Evolutionary conservation across 1,140 invertebrate species (phyloP), one percentile per base, ranked within the genome.

Genomic region (Brachionus asplanchnoidis): DNA sequence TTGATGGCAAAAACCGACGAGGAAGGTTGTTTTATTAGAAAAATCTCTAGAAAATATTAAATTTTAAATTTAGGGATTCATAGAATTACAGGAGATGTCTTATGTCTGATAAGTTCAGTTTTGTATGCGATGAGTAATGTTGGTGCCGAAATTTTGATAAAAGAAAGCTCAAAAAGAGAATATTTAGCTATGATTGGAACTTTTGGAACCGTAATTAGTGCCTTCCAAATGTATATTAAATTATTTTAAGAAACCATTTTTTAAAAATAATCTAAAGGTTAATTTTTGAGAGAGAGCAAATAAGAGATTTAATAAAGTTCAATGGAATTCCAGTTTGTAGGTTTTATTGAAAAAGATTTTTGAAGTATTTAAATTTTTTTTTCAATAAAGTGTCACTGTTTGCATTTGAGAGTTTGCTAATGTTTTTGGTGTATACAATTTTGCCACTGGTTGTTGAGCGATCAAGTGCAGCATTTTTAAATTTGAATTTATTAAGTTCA

Each of bases 181-280:
- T 95, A 95, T 88, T 91, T 96, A n/a, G 94, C 94, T 20, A 92
- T 95, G 90, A 91, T 95, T 68, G 94, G 95, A 40, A 91, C 95
- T 40, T 95, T 95, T 87, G 94, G 94, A 8, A 94, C 93, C 65
- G 89, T 95, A 85, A 90, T 95, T 17, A 93, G 93, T 87, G 93
- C 93, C 44, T 90, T 93, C 44, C 95, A 96, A 91, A 92, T 94
- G 93, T 94, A 92, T 91, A 26, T 73, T 28, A 60, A 40, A 40
- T 83, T 44, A 40, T 26, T 36, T 56, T n/a, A 44, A 32, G 23
- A 32, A 36, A 14, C 17, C 7, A 36, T 28, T 70, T 84, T 70
- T 73, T 60, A 86, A 73, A 40, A 36, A 40, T 40, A 40, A 73
- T 8, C 3, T 91, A 73, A 86, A 92, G 92, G 86, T 89, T 89